These are phyloP conservation scores for Linurgus olivaceus DNA, from an alignment of 2,797 vertebrate genomes.

Conservation along the genomic window DNA sequence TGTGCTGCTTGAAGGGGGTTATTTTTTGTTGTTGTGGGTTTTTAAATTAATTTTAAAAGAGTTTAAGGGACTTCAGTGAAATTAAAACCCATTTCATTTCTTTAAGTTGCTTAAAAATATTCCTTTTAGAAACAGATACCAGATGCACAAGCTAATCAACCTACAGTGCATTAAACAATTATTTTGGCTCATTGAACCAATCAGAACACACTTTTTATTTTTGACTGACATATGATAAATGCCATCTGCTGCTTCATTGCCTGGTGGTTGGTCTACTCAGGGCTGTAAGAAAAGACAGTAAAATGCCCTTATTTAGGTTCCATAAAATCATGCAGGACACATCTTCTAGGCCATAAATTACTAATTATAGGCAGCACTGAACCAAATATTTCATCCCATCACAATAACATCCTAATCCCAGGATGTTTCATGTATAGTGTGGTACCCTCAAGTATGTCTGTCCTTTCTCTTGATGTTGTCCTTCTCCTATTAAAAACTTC, in stretches of 20 bases:
- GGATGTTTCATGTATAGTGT: background rate
- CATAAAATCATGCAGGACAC: conserved; percentile 24
- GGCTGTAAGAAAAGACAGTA: conserved; percentile 26
- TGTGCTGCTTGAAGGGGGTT: background rate
- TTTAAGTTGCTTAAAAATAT: conserved; percentile 32
- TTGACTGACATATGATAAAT: conserved; percentile 71
- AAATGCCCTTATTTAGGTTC: conserved; percentile 49
- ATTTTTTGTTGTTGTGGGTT: background rate
- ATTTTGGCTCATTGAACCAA: conserved; percentile 73
- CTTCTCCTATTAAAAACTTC: background rate
- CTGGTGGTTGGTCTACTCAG: conserved; percentile 58
- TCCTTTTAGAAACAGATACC: conserved; percentile 55
- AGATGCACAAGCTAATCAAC: conserved; percentile 69
- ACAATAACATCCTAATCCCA: conserved; percentile 36
- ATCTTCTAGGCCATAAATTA: conserved; percentile 56
- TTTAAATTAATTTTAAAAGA: background rate
- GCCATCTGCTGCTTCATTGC: conserved; percentile 68
- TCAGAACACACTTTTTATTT: conserved; percentile 66
- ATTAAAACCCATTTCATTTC: background rate
- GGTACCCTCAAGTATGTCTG: background rate
- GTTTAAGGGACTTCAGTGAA: background rate
- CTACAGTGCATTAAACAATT: conserved; percentile 74
- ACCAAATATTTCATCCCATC: conserved; percentile 42
- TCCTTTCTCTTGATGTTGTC: background rate
- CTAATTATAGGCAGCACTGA: conserved; percentile 51